Evolutionary conservation across 2,888 invertebrate genomes (phyloP), one percentile per base, ranked within the genome.

Genomic region (Thalpophila matura): DNA sequence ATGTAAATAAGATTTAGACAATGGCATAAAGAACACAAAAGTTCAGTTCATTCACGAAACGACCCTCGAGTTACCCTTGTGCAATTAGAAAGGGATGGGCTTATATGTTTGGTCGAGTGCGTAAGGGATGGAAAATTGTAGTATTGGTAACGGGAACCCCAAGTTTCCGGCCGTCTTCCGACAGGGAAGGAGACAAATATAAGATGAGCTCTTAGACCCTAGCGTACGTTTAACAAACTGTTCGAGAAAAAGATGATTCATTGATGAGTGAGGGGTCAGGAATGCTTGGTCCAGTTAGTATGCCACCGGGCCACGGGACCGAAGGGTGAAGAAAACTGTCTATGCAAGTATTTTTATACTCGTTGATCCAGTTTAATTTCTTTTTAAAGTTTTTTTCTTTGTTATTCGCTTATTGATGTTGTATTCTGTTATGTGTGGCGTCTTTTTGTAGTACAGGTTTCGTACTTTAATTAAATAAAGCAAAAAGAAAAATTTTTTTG

Each of bases 81-180:
- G 87, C 88, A 86, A 88, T 82, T 86, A 73, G 83, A 89, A 50
- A 76, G 83, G 82, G 88, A 89, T 47, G 71, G 66, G 35, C 29
- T 5, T 54, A 74, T 70, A 45, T 18, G 18, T 37, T 53, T 65
- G 12, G 58, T 51, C 33, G 43, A 33, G 84, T 74, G 75, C 10
- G 75, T 86, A 65, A 78, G 85, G 82, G 91, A 91, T 35, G 75
- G 68, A 74, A 65, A 50, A 77, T 71, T 61, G 60, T 66, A 61
- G 77, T 74, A 74, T 70, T 63, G 63, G 79, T 91, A 92, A 92
- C 91, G 91, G 92, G 88, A 86, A 82, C 88, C 87, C 86, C 77
- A 80, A 77, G 86, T 85, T 87, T 91, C 90, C 91, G 91, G 89
- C 80, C 82, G 82, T 88, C 90, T 92, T 92, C 89, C 87, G 87